phyloP scores from a whole-genome alignment of 2,797 vertebrate genomes.

The Lacerta bilineata region DNA sequence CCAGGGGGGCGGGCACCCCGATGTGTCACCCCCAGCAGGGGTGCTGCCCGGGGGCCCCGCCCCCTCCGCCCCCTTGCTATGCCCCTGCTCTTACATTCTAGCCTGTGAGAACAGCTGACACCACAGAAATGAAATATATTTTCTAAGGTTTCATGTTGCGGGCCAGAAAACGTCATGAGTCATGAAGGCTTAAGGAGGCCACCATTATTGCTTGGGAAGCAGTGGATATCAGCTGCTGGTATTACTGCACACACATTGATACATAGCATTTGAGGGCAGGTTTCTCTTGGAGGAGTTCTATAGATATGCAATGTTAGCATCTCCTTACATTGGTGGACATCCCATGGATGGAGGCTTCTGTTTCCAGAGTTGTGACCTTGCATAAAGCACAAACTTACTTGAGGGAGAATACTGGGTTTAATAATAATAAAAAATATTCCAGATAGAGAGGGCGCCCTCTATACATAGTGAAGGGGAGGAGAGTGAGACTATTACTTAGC shows the following conservation, averaged over 20 bases:
- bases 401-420: not conserved
- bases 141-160: not conserved
- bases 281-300: not conserved
- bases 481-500: not conserved
- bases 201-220: not conserved
- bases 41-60: no score
- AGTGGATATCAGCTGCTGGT: not conserved
- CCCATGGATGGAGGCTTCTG: not conserved
- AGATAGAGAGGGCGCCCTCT: not conserved
- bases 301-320: not conserved
- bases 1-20: no score
- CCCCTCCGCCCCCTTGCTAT: no score
- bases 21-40: no score
- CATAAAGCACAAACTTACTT: not conserved
- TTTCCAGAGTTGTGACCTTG: not conserved
- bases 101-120: not conserved
- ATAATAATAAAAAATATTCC: not conserved
- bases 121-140: not conserved
- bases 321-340: not conserved
- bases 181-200: not conserved
- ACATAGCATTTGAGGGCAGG: not conserved
- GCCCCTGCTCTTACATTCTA: not conserved
- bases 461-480: not conserved
- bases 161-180: not conserved
- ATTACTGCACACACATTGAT: not conserved